phyloP scores from a whole-genome alignment of 2,888 invertebrate genomes.

The Drosophila quinaria region DNA sequence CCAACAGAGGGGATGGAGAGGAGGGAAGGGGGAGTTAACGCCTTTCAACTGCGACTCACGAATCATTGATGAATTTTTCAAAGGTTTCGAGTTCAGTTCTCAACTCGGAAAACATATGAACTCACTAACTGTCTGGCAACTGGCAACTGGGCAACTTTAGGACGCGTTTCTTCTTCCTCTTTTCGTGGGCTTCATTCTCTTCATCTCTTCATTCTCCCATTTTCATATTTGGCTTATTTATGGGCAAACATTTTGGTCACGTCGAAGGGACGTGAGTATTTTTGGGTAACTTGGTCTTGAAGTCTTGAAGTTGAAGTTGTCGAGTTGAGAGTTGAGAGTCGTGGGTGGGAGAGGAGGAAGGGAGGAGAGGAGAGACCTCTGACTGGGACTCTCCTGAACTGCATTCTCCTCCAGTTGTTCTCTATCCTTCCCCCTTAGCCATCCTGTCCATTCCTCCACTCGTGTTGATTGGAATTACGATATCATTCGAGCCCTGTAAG shows the following conservation, averaged over 20 bases:
- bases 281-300: constrained; percentile 68
- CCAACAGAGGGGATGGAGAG: constrained; percentile 6
- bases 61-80: constrained; percentile 72
- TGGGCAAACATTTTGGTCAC: constrained; percentile 73
- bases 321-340: not conserved
- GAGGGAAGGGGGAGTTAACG: not conserved
- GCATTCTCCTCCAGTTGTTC: constrained; percentile 52
- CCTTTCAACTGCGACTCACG: constrained; percentile 51
- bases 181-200: constrained; percentile 48
- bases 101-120: constrained; percentile 55
- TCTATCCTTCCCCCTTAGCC: no score
- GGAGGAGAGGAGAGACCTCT: not conserved
- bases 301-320: constrained; percentile 18
- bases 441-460: not conserved
- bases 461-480: constrained; percentile 51
- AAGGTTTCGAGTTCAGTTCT: constrained; percentile 59
- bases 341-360: not conserved
- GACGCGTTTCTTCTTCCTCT: constrained; percentile 27
- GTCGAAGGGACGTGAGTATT: constrained; percentile 72
- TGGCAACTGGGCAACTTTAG: constrained; percentile 34
- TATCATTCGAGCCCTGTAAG: constrained; percentile 44
- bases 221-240: constrained; percentile 78
- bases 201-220: constrained; percentile 68
- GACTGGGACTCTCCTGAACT: constrained; percentile 24
- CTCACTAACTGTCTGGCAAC: constrained; percentile 55